Evolutionary conservation across 2,113 vertebrate species (phyloP).

Genomic region (Synodontis membranacea): DNA sequence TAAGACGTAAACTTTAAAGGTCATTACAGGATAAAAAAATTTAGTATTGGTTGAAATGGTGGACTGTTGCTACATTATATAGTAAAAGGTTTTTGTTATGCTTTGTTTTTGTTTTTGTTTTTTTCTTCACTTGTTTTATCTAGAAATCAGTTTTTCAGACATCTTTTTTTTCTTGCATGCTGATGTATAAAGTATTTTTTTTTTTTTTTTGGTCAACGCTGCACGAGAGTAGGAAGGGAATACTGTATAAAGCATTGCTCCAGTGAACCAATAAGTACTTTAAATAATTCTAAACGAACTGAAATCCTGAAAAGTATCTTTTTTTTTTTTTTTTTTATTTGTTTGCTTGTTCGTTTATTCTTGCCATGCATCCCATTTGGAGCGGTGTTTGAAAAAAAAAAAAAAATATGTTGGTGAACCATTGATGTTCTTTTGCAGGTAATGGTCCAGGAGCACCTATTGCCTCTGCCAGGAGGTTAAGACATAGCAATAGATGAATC

Average conservation of each 20-base stretch:
- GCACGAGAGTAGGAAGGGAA: not conserved
- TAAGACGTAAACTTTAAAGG: not conserved
- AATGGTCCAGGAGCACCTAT: not conserved
- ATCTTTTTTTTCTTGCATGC: not conserved
- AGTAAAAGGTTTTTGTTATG: too few relatives aligned
- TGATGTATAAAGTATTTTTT: not conserved
- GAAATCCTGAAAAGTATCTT: not conserved
- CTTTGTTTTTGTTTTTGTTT: too few relatives aligned
- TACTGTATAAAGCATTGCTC: not conserved
- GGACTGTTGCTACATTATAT: not conserved
- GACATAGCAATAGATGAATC: not conserved
- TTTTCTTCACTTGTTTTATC: not conserved
- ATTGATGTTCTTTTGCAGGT: not conserved
- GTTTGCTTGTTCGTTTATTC: not conserved
- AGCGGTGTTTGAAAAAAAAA: not conserved
- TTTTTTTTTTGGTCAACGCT: not conserved
- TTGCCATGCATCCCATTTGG: not conserved
- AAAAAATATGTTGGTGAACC: not conserved
- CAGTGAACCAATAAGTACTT: not conserved
- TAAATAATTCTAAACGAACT: not conserved
- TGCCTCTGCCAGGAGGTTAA: not conserved
- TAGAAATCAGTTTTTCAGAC: not conserved
- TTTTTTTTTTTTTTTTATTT: not conserved
- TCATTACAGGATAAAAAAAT: not conserved
- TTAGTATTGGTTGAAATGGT: not conserved